A percentile compares a stretch with the other conserved stretches of the same genome.
These are phyloP conservation scores for Chelonus formosanus DNA, from an alignment of 2,888 invertebrate species.

Conservation along the genomic window DNA sequence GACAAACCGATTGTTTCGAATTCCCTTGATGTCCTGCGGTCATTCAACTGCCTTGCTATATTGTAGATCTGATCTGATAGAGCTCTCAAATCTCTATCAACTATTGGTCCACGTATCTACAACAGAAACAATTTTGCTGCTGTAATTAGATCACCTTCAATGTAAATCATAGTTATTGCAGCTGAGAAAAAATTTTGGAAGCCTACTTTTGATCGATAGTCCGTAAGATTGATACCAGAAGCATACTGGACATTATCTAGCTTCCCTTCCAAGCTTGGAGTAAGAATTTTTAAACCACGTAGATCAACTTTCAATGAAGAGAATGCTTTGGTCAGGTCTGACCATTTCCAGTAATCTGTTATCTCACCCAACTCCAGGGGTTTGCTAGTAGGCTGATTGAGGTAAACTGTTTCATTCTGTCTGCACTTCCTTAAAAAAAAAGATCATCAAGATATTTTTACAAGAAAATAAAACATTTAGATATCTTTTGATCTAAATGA, in stretches of 20 bases:
- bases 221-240: conserved; percentile 72
- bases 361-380: conserved; percentile 76
- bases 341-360: conserved; percentile 74
- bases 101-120: conserved; percentile 71
- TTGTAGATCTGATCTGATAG: conserved; percentile 74
- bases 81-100: conserved; percentile 72
- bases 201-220: conserved; percentile 66
- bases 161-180: background rate
- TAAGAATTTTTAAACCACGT: conserved; percentile 69
- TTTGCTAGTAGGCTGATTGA: conserved; percentile 52
- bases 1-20: conserved; percentile 75
- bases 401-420: conserved; percentile 77
- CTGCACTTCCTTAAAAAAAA: conserved; percentile 72
- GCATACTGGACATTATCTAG: conserved; percentile 70
- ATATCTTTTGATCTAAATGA: too few relatives aligned
- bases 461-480: too few relatives aligned
- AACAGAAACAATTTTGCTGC: conserved; percentile 49
- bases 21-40: conserved; percentile 76
- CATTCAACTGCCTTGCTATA: conserved; percentile 74
- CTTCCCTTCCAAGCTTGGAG: conserved; percentile 69
- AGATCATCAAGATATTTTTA: too few relatives aligned
- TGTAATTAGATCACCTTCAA: too few relatives aligned
- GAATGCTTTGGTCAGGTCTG: conserved; percentile 60
- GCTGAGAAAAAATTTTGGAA: too few relatives aligned
- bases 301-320: conserved; percentile 68